Evolutionary conservation across 2,113 vertebrate genomes (phyloP), one percentile per base, ranked within the genome.

Genomic region (Stercorarius parasiticus): DNA sequence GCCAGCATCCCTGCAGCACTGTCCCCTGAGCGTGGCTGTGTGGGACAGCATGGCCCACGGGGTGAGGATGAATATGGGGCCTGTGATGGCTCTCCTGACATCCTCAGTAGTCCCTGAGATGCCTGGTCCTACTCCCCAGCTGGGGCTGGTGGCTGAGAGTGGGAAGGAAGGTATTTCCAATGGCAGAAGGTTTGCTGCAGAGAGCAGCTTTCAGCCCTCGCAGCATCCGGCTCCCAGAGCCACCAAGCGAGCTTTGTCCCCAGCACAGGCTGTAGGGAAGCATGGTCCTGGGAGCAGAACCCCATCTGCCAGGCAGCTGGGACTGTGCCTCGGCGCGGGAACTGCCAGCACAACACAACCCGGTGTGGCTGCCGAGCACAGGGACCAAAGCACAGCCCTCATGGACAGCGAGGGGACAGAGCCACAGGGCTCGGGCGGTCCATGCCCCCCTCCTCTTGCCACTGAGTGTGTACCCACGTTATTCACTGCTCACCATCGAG

Each of bases 21-120:
- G 13, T 21, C 6, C 34, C n/a, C 42, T 18, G 9, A 26, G 23
- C 1, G 4, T 1, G 3, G 42, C 66, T 3, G 0, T 3, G 13
- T 15, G 34, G 20, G 29, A 52, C 43, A 34, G 11, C 0, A 1
- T 2, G 6, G 59, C 64, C 52, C 34, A 4, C 0, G 4, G 56
- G 43, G 21, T 17, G 25, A 73, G 73, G n/a, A 27, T 1, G 2
- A 22, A 42, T 25, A 52, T 1, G 8, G 1, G 3, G 49, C 25
- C 2, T 3, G 34, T 4, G 4, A 53, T 6, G 5, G 56, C 21
- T 65, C 38, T 36, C 56, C 85, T 38, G 70, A 9, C 36, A 53
- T 34, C 29, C 38, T 32, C 32, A 30, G 45, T 1, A 50, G 22
- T 11, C 34, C 19, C 32, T 4, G 25, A 74, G 23, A 30, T 38